Evolutionary conservation across 2,797 vertebrate genomes (phyloP).

Genomic region (Sitta carolinensis): DNA sequence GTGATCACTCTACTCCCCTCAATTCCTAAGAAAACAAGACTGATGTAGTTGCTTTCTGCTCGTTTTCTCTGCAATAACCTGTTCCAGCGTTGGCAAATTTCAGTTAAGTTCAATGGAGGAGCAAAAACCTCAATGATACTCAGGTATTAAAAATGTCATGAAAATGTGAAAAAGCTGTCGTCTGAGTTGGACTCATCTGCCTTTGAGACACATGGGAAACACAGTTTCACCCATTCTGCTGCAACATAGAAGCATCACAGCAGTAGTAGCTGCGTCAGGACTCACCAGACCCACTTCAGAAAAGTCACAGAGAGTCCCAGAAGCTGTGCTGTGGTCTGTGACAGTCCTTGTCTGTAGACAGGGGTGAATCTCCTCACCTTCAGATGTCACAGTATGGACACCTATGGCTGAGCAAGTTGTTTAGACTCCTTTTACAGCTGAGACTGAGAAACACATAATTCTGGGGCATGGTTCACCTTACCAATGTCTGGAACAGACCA

Average conservation of each 20-base stretch:
- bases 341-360: background rate
- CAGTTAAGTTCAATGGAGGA: background rate
- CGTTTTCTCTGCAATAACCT: background rate
- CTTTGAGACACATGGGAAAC: background rate
- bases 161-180: background rate
- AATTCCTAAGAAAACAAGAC: background rate
- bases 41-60: background rate
- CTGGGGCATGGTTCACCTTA: background rate
- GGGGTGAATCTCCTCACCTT: background rate
- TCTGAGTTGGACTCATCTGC: background rate
- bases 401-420: background rate
- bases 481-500: background rate
- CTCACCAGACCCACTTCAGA: background rate
- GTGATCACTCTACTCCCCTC: background rate
- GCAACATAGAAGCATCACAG: rapidly evolving
- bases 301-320: background rate
- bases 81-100: background rate
- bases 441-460: background rate
- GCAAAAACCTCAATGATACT: background rate
- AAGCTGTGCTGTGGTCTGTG: background rate
- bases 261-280: background rate
- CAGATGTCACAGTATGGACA: background rate
- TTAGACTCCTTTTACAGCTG: background rate
- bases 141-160: background rate
- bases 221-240: background rate